These are phyloP conservation scores for Cerastoderma edule DNA, from an alignment of 2,888 invertebrate genomes.

Conservation along the genomic window DNA sequence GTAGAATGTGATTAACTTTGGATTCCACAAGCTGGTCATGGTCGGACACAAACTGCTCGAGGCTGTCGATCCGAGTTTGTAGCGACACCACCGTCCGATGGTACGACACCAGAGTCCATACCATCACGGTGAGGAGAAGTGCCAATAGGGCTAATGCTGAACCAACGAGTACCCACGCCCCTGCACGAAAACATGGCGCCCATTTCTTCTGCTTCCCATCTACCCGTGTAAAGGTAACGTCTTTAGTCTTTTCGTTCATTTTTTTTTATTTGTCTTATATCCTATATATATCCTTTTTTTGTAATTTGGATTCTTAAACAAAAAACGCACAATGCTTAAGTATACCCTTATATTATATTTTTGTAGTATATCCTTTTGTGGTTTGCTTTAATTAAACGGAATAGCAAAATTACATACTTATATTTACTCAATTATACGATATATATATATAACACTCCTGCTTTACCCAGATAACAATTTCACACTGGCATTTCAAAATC, in stretches of 20 bases:
- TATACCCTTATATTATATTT: too few species aligned
- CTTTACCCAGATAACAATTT: too few species aligned
- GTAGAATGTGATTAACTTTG: constrained; percentile 18
- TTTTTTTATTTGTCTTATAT: too few species aligned
- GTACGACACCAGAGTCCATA: constrained; percentile 54
- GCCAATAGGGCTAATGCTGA: constrained; percentile 40
- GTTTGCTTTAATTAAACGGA: too few species aligned
- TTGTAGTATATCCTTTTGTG: too few species aligned
- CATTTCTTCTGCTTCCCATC: not conserved
- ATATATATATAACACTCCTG: too few species aligned
- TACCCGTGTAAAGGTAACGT: constrained; percentile 9
- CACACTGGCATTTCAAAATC: too few species aligned
- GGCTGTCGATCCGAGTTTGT: constrained; percentile 41
- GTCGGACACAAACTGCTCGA: constrained; percentile 35
- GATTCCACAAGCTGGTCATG: constrained; percentile 16
- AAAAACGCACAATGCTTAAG: too few species aligned
- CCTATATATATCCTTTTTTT: too few species aligned
- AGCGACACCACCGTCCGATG: constrained; percentile 47
- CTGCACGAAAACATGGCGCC: constrained; percentile 35
- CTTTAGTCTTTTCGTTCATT: constrained; percentile 7
- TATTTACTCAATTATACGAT: too few species aligned
- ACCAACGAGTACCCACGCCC: constrained; percentile 38
- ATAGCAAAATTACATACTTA: too few species aligned
- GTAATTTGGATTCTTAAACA: too few species aligned
- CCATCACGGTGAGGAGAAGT: constrained; percentile 37